Evolutionary conservation across 2,797 vertebrate genomes (phyloP), one percentile per base, ranked within the genome.

Genomic region (Catamblyrhynchus diadema): DNA sequence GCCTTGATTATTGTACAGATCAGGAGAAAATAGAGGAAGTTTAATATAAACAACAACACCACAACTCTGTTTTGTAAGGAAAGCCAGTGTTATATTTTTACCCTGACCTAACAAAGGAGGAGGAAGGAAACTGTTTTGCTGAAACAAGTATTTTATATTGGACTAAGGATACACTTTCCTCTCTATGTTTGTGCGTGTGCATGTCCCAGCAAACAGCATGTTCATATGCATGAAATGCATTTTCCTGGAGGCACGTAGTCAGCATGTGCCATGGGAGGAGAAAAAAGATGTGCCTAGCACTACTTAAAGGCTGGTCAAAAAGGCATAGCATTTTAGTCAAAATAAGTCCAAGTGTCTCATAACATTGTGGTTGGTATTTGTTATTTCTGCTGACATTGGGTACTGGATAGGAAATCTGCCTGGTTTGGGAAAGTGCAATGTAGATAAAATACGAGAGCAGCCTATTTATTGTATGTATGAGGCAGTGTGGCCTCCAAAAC

Each of bases 81-180:
- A 91, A 93, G 45, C 67, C 74, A 65, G 69, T 78, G 69, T 92
- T 93, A 18, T 94, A 90, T 96, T 97, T 96, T 94, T 54, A 84
- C 35, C 64, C 82, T 86, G 95, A 88, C 70, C 80, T 90, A 93
- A 96, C 94, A 90, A 94, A 94, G 64, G 51, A 91, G 85, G 62
- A 93, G 95, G 95, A 97, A 97, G 94, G 94, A 96, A 96, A 86
- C 81, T 70, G 56, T 93, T 96, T 60, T 91, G 95, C 96, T 96
- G 95, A 94, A 95, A 44, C 48, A 86, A 84, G 89, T 66, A 37
- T 79, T 94, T 81, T 90, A 32, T 66, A 33, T 61, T 69, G 83
- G 25, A 80, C 62, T 88, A 75, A 86, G 59, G 85, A 88, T 94
- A 90, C n/a, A 14, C 66, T 86, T 93, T 81, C 65, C 73, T 86